Evolutionary conservation across 2,113 vertebrate genomes (phyloP), one percentile per base, ranked within the genome.

Genomic region (Festucalex cinctus): DNA sequence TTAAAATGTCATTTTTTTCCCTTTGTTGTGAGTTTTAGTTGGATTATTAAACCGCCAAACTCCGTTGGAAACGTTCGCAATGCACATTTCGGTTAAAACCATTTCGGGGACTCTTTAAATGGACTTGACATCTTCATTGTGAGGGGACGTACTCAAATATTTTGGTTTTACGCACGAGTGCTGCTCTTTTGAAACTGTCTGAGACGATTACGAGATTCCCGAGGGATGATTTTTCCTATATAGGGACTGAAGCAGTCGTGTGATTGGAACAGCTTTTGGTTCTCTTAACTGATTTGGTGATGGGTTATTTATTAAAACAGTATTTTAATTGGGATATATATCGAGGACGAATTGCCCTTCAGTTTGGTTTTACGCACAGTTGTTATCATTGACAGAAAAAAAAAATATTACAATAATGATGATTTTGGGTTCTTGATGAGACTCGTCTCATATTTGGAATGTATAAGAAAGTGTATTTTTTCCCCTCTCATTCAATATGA

Each of bases 191-290:
- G 24, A 19, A 26, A 43, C 7, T 20, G 22, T 32, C 5, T 7
- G 63, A 59, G 48, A 2, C 20, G 14, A n/a, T 19, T 1, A 17
- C 16, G 10, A 39, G 37, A 39, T 39, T n/a, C 37, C 43, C 5
- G 3, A 2, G 19, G 36, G 54, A 82, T 39, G 48, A 88, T 82
- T 28, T 28, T 5, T 24, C 6, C 10, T 10, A n/a, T n/a, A n/a
- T n/a, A 22, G 46, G 19, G 19, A 49, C 6, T 49, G 39, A 41
- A 41, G 39, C 8, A 41, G 39, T 41, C 39, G 16, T 13, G 43
- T 44, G 16, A 17, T 44, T 44, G 43, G 43, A 44, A 44, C 17
- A 1, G 4, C 43, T 16, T 44, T 44, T 44, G 43, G 43, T 14
- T 16, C 41, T 44, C 14, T 44, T 13, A 44, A 5, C 17, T 17